Conservation (phyloP, 2,888 invertebrate species). For the Chouioia cunea region DNA sequence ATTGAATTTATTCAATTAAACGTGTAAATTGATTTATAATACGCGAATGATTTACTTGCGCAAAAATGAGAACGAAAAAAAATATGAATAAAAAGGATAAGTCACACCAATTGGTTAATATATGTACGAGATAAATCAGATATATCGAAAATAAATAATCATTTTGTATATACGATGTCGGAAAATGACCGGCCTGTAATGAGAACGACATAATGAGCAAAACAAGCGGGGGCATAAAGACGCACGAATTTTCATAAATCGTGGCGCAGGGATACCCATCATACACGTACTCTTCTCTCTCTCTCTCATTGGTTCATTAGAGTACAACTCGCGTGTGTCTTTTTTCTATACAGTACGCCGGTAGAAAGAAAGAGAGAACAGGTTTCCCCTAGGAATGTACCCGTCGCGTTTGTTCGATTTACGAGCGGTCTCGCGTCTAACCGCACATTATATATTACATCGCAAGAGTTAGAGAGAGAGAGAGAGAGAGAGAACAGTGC, state of each 20-base stretch:
- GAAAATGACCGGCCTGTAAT: not conserved
- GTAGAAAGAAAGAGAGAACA: slow-evolving; percentile 49
- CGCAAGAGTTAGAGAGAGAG: slow-evolving; percentile 36
- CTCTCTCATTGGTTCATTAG: slow-evolving; percentile 33
- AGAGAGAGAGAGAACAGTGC: slow-evolving; percentile 5
- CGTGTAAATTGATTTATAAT: not conserved
- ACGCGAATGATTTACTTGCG: too few species aligned
- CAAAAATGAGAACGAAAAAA: slow-evolving; percentile 6
- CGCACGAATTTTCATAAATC: slow-evolving; percentile 41
- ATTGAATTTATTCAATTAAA: slow-evolving; percentile 7
- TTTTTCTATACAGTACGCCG: slow-evolving; percentile 38
- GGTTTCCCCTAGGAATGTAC: slow-evolving; percentile 61
- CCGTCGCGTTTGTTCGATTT: slow-evolving; percentile 58
- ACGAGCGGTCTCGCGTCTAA: slow-evolving; percentile 56
- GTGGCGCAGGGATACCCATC: slow-evolving; percentile 38
- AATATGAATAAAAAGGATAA: not conserved
- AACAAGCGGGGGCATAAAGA: not conserved
- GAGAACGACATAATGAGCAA: slow-evolving; percentile 14
- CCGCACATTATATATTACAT: slow-evolving; percentile 55
- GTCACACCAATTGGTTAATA: too few species aligned
- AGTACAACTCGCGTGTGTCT: slow-evolving; percentile 42
- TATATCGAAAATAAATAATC: not conserved
- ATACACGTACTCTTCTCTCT: slow-evolving; percentile 14
- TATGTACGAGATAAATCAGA: too few species aligned
- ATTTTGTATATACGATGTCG: not conserved